Evolutionary conservation across 2,797 vertebrate species (phyloP).

Genomic region (Xiphophorus birchmanni): DNA sequence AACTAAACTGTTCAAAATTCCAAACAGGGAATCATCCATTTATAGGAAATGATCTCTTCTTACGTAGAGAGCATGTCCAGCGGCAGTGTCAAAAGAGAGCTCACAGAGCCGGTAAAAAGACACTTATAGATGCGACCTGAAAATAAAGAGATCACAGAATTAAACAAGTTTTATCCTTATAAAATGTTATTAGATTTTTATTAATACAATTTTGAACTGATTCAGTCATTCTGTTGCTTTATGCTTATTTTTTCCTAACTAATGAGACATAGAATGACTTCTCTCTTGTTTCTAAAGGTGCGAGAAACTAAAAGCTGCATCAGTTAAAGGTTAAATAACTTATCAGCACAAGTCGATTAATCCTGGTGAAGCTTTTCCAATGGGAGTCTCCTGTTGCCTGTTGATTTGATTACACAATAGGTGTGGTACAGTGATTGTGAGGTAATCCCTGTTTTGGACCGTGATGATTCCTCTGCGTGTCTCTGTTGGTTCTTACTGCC

Average conservation of each 20-base stretch:
- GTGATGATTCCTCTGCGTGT: not conserved
- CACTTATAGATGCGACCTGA: constrained; percentile 99
- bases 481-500: not conserved
- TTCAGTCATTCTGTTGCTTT: not conserved
- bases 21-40: not conserved
- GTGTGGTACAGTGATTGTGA: not conserved
- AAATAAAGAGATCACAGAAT: not conserved
- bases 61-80: constrained; percentile 99
- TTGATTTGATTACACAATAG: not conserved
- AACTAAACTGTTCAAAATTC: not conserved
- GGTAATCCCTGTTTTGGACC: not conserved
- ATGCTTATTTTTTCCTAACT: not conserved
- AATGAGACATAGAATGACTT: not conserved
- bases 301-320: not conserved
- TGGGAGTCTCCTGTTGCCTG: not conserved
- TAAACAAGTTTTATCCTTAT: not conserved
- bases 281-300: not conserved
- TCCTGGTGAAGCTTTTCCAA: not conserved
- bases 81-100: constrained; percentile 97
- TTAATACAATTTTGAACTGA: not conserved
- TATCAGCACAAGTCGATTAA: not conserved
- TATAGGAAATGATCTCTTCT: constrained; percentile 74
- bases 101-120: constrained; percentile 99
- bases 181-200: not conserved
- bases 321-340: not conserved